phyloP scores from a whole-genome alignment of 2,113 vertebrate species.

The Alethe castanea region DNA sequence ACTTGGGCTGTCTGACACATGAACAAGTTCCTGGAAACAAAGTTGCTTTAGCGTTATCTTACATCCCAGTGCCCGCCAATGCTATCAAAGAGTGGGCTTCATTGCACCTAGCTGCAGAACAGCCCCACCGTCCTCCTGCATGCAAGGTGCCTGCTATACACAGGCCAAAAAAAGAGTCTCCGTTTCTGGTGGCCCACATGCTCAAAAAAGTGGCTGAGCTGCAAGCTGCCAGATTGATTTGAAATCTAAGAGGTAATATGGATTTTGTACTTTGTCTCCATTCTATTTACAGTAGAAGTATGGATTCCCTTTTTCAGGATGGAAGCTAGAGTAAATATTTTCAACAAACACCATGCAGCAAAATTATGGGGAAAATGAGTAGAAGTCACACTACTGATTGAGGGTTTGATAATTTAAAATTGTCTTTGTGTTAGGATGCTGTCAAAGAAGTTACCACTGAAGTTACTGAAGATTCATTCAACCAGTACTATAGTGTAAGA shows the following conservation, averaged over 20 bases:
- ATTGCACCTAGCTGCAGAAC: background rate
- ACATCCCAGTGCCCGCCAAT: background rate
- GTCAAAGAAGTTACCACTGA: background rate
- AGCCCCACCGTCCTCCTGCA: background rate
- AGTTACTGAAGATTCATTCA: background rate
- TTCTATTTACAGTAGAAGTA: background rate
- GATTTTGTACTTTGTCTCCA: background rate
- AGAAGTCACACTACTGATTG: background rate
- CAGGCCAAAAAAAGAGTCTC: background rate
- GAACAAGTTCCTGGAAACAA: background rate
- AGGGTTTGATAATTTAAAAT: background rate
- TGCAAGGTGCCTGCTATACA: background rate
- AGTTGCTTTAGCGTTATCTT: background rate
- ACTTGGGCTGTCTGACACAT: background rate
- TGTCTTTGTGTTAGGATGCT: background rate
- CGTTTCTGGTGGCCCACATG: background rate
- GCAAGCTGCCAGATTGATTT: constrained; percentile 56
- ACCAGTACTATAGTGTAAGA: background rate
- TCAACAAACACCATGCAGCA: background rate
- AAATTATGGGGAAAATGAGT: background rate
- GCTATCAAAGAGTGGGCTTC: background rate
- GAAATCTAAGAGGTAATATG: constrained; percentile 74
- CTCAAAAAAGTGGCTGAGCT: background rate
- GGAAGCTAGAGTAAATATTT: background rate
- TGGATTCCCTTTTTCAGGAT: background rate